phyloP scores from a whole-genome alignment of 2,797 vertebrate genomes.

The Anas bahamensis region DNA sequence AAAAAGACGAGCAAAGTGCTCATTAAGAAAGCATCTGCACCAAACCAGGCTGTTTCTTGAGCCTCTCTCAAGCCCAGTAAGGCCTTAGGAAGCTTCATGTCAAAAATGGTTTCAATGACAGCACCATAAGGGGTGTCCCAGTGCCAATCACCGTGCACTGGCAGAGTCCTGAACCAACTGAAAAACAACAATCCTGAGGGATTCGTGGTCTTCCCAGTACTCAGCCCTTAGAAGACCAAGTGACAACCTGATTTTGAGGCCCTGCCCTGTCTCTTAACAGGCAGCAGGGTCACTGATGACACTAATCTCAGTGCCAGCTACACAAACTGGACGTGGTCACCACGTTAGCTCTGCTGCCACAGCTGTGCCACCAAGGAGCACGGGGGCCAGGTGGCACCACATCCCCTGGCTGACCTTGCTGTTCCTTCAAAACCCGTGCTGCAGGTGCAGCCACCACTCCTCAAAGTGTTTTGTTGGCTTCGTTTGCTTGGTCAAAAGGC shows the following conservation, averaged over 20 bases:
- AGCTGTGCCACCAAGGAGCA: not conserved
- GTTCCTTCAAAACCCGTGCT: not conserved
- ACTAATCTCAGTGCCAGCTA: not conserved
- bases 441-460: not conserved
- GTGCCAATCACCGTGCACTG: not conserved
- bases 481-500: not conserved
- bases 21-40: not conserved
- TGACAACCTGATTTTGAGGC: not conserved
- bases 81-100: not conserved
- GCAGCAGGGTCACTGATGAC: not conserved
- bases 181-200: not conserved
- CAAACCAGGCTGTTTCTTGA: not conserved
- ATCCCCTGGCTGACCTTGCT: not conserved
- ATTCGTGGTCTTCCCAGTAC: not conserved
- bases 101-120: not conserved
- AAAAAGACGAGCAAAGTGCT: slow-evolving; percentile 2
- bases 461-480: not conserved
- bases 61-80: not conserved
- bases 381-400: not conserved
- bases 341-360: not conserved
- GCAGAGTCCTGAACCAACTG: not conserved
- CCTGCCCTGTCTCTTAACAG: not conserved
- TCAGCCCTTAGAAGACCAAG: not conserved
- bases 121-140: not conserved
- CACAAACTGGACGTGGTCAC: not conserved